Base-by-base conservation (phyloP, 2,113 vertebrate species). In the Thinocorus orbignyianus region DNA sequence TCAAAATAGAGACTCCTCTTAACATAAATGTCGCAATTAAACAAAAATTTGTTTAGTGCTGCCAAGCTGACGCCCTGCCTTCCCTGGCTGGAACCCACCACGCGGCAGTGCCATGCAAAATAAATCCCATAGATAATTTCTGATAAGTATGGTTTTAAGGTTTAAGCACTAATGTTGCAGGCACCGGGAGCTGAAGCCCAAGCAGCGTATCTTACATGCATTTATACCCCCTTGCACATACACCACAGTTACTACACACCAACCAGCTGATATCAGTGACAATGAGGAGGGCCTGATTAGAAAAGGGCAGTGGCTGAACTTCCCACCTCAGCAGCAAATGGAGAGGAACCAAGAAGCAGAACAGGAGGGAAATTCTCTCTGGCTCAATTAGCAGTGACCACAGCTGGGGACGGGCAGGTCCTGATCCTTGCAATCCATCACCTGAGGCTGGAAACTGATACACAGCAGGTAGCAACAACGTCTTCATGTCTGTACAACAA, bases 131-230 rank as follows among this genome's bases (percentile, higher is more conserved):
- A 16, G n/a, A n/a, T n/a, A n/a, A n/a, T n/a, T n/a, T n/a, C n/a
- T n/a, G n/a, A n/a, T n/a, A n/a, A n/a, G n/a, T n/a, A n/a, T n/a
- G n/a, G n/a, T n/a, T n/a, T n/a, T n/a, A n/a, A 25, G 17, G 17
- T 60, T 64, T 37, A 8, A 41, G 51, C 3, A 1, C 33, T 24
- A 8, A 24, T 0, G 1, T 12, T 18, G 17, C 35, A 60, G 23
- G 15, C 7, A 16, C 9, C 2, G 0, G 41, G 42, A 71, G n/a
- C 24, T 37, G 52, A 65, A 79, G 60, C 10, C 3, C 44, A 49
- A 60, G 19, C 11, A 11, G 7, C 0, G 0, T 6, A 14, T 4
- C 13, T 17, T 3, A 17, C 26, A 2, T 0, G 5, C 17, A 2
- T 28, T 18, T 87, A 14, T 24, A 48, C 13, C 37, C 28, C 23